Conservation (phyloP, 2,888 invertebrate species). For the Acrocyrtus sp. region DNA sequence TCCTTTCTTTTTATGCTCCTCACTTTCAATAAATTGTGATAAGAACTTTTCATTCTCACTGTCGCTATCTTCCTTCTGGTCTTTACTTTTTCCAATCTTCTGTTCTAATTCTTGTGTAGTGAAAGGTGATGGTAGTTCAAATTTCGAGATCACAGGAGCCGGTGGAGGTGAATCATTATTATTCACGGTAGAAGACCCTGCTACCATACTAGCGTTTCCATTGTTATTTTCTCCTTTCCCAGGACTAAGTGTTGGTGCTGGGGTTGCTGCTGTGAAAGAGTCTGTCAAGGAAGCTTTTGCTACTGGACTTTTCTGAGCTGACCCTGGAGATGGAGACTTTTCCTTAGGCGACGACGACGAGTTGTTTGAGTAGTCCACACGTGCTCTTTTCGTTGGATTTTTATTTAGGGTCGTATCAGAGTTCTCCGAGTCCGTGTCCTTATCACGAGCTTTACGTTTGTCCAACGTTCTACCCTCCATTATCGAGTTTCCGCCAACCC, state of each 20-base stretch:
- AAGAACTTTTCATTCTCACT: conserved; percentile 41
- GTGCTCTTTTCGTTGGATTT: conserved; percentile 39
- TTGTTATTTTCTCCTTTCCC: background rate
- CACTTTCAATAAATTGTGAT: conserved; percentile 24
- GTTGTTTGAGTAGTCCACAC: conserved; percentile 48
- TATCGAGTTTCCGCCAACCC: conserved; percentile 27
- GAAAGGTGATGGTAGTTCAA: conserved; percentile 28
- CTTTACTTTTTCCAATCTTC: conserved; percentile 12
- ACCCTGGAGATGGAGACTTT: conserved; percentile 26
- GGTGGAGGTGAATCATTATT: background rate
- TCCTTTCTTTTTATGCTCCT: conserved; percentile 24
- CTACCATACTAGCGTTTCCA: background rate
- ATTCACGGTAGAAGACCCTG: background rate
- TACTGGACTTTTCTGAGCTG: conserved; percentile 30
- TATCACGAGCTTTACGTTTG: conserved; percentile 51
- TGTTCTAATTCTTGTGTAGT: conserved; percentile 37
- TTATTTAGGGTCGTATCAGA: conserved; percentile 13
- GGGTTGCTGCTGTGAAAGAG: conserved; percentile 15
- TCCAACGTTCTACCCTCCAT: conserved; percentile 40
- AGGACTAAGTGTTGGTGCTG: background rate
- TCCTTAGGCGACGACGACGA: conserved; percentile 19
- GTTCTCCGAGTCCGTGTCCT: conserved; percentile 27
- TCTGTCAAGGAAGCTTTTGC: background rate
- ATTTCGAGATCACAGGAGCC: conserved; percentile 18
- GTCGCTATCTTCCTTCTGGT: conserved; percentile 20